phyloP scores from a whole-genome alignment of 2,113 vertebrate genomes.

The Phocoena sinus region DNA sequence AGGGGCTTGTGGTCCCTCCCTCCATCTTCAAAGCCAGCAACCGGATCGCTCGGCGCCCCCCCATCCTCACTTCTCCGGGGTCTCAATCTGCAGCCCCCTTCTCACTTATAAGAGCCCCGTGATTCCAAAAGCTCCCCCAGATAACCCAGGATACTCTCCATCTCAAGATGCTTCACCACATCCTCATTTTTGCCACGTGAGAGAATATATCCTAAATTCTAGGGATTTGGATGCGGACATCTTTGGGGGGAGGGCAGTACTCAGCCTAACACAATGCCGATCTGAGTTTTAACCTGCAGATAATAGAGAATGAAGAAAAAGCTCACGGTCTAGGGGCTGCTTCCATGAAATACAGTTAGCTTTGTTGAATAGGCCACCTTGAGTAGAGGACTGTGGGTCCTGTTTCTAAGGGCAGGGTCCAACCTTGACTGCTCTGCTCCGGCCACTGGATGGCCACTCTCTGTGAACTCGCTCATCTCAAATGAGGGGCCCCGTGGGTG shows the following conservation, averaged over 20 bases:
- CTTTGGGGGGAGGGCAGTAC: background rate
- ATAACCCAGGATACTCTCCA: background rate
- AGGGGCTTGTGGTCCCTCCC: background rate
- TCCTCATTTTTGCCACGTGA: background rate
- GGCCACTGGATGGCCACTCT: no score
- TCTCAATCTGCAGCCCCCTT: background rate
- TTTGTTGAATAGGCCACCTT: background rate
- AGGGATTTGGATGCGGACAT: no score
- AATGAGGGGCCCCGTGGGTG: background rate
- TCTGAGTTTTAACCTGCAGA: background rate
- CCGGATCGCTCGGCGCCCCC: background rate
- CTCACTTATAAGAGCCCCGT: background rate
- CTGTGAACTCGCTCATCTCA: background rate
- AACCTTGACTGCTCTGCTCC: no score
- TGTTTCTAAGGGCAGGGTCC: background rate
- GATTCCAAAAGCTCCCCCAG: background rate
- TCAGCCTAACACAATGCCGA: background rate
- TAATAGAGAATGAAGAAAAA: background rate
- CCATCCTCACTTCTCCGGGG: background rate
- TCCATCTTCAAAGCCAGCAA: background rate
- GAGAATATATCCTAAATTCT: background rate
- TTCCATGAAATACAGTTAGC: background rate
- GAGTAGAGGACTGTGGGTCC: background rate
- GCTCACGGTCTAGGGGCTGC: background rate
- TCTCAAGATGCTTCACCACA: background rate